Percentiles rank a stretch among this genome's conserved stretches.
These are phyloP conservation scores for Promerops cafer DNA, from an alignment of 2,113 vertebrate species.

Conservation along the genomic window DNA sequence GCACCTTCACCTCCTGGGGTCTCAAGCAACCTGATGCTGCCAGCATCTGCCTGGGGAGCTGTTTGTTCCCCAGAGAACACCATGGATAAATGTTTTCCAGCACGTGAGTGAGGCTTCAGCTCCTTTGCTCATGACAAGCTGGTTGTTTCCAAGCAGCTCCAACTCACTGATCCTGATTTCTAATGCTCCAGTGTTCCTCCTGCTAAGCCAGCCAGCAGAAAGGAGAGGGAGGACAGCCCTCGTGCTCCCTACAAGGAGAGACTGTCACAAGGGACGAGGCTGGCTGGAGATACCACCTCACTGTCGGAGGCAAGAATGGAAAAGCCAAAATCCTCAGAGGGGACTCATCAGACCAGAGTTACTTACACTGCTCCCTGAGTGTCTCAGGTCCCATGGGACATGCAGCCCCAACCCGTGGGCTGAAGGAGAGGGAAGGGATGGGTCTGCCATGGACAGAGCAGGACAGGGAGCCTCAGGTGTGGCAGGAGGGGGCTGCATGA, in stretches of 20 bases:
- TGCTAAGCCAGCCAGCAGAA: not conserved
- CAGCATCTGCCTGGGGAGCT: not conserved
- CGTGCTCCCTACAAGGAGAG: not conserved
- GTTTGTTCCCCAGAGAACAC: not conserved
- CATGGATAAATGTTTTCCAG: not conserved
- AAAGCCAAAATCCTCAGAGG: not conserved
- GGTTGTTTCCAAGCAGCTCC: not conserved
- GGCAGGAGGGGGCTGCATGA: not conserved
- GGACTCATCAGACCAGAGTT: not conserved
- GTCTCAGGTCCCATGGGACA: not conserved
- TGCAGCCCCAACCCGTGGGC: not conserved
- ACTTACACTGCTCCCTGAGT: not conserved
- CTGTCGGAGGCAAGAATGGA: not conserved
- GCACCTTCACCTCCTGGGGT: not conserved
- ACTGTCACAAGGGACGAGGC: not conserved
- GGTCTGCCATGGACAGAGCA: not conserved
- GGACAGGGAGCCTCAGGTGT: not conserved
- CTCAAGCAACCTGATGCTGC: not conserved
- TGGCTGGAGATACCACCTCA: not conserved
- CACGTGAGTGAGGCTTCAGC: not conserved
- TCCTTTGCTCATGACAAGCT: not conserved
- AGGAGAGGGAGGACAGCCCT: not conserved
- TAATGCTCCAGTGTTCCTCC: not conserved
- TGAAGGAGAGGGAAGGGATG: not conserved
- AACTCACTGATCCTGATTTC: not conserved